phyloP scores from a whole-genome alignment of 2,888 invertebrate genomes.

The Hipparchia semele region DNA sequence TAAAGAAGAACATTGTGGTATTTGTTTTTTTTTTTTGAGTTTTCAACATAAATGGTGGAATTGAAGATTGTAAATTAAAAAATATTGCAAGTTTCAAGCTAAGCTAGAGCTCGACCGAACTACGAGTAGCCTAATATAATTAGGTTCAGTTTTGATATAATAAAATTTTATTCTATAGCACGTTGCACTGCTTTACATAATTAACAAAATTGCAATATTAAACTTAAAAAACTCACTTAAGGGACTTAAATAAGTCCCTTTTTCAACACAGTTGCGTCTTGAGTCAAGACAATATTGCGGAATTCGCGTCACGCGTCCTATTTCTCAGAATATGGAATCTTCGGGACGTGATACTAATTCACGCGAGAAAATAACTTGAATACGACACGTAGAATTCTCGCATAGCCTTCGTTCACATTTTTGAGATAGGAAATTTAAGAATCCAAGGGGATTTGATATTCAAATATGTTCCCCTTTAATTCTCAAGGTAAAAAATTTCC shows the following conservation, averaged over 20 bases:
- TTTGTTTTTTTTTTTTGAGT: too few relatives aligned
- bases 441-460: slow-evolving; percentile 26
- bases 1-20: too few relatives aligned
- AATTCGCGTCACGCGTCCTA: slow-evolving; percentile 53
- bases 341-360: slow-evolving; percentile 65
- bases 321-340: slow-evolving; percentile 62
- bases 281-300: slow-evolving; percentile 56
- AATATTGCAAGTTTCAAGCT: too few relatives aligned
- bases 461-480: slow-evolving; percentile 25
- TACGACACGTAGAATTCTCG: slow-evolving; percentile 56
- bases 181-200: too few relatives aligned
- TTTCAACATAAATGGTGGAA: too few relatives aligned
- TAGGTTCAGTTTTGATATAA: too few relatives aligned
- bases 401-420: slow-evolving; percentile 43
- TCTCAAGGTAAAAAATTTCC: slow-evolving; percentile 15
- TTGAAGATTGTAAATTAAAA: too few relatives aligned
- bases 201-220: too few relatives aligned
- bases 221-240: too few relatives aligned
- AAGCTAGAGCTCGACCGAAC: too few relatives aligned
- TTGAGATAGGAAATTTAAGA: slow-evolving; percentile 31
- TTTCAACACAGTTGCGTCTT: slow-evolving; percentile 39
- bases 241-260: slow-evolving; percentile 1
- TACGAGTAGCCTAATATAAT: too few relatives aligned
- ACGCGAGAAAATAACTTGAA: slow-evolving; percentile 68
- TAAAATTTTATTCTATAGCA: too few relatives aligned